phyloP scores from a whole-genome alignment of 2,113 vertebrate species.

The Falcunculus frontatus region DNA sequence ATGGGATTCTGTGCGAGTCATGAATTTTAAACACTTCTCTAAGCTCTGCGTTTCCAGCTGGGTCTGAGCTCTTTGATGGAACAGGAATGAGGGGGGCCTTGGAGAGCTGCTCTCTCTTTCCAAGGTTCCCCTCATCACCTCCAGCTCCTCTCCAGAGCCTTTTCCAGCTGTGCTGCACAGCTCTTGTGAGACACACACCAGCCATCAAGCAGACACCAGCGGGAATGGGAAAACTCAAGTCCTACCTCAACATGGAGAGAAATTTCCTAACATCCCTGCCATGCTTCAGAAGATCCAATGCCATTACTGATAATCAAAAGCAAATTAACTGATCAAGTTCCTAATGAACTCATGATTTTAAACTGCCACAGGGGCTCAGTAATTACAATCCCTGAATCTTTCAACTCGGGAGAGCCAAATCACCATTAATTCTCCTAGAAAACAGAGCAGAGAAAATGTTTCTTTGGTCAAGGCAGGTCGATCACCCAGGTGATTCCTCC shows the following conservation, averaged over 20 bases:
- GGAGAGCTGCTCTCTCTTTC: neutral
- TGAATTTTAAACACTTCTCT: constrained; percentile 57
- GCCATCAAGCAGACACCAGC: neutral
- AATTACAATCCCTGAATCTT: neutral
- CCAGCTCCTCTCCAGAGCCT: neutral
- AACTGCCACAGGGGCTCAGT: neutral
- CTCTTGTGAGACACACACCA: neutral
- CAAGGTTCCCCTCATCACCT: neutral
- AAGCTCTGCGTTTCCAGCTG: constrained; percentile 36
- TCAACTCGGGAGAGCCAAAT: neutral
- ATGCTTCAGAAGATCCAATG: neutral
- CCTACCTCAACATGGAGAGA: neutral
- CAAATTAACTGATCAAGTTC: neutral
- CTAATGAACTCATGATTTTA: neutral
- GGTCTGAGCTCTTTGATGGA: neutral
- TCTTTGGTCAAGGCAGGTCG: neutral
- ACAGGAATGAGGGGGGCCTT: neutral
- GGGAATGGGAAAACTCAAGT: neutral
- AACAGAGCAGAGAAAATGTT: neutral
- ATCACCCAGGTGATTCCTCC: neutral
- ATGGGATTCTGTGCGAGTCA: constrained; percentile 47
- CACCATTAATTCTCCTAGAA: neutral
- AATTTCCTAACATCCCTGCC: neutral
- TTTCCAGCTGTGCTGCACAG: neutral
- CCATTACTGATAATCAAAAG: neutral